Evolutionary conservation across 2,113 vertebrate species (phyloP).

Genomic region (Dicaeum eximium): DNA sequence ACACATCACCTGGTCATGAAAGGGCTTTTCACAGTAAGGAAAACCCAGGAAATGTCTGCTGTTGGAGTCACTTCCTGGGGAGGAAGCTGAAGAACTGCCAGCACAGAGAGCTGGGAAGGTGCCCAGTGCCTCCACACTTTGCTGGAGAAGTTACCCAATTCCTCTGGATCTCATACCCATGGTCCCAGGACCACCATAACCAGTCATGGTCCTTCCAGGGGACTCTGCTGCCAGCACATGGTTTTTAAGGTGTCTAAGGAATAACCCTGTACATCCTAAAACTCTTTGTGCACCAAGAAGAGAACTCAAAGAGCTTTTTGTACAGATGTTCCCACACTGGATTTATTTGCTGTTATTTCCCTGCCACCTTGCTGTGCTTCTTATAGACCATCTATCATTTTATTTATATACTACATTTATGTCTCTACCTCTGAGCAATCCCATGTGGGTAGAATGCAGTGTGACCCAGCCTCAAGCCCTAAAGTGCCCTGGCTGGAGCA

Average conservation of each 20-base stretch:
- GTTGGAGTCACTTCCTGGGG: background rate
- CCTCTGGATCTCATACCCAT: background rate
- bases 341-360: background rate
- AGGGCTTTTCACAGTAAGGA: background rate
- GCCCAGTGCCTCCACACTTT: background rate
- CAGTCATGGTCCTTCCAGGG: background rate
- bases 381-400: too few relatives aligned
- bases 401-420: background rate
- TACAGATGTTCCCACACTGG: accelerated
- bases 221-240: background rate
- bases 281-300: background rate
- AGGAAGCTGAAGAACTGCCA: slow-evolving; percentile 18
- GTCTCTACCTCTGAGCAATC: background rate
- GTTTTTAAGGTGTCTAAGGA: background rate
- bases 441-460: background rate
- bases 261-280: background rate
- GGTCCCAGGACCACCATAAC: background rate
- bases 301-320: background rate
- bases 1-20: background rate
- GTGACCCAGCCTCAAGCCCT: accelerated
- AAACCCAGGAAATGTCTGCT: background rate
- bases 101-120: background rate
- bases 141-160: background rate
- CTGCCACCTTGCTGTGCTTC: background rate
- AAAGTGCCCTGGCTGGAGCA: background rate